Percentiles rank a stretch among this genome's conserved stretches.
Conservation (phyloP, 2,797 vertebrate genomes). For the Lacerta agilis region DNA sequence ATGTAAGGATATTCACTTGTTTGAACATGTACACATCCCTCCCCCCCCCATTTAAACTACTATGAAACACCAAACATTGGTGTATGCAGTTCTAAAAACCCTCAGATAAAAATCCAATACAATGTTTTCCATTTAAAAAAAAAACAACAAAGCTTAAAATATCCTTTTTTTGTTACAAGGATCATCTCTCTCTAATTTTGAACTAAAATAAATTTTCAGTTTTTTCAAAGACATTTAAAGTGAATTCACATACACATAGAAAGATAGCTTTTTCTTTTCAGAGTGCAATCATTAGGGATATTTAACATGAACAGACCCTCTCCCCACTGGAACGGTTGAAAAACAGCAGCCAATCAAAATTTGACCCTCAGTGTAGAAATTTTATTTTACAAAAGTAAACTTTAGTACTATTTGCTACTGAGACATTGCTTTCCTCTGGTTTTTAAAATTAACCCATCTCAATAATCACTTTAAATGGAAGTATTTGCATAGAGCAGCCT, state of each 20-base stretch:
- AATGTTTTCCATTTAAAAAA: conserved; percentile 48
- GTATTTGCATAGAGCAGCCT: conserved; percentile 75
- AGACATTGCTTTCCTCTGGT: conserved; percentile 48
- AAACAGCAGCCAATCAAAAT: conserved; percentile 47
- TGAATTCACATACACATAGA: conserved; percentile 42
- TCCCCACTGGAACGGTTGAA: conserved; percentile 24
- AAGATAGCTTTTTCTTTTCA: conserved; percentile 50
- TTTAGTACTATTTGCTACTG: conserved; percentile 45
- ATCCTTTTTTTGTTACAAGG: conserved; percentile 36
- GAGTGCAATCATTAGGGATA: conserved; percentile 61
- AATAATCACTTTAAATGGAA: conserved; percentile 58
- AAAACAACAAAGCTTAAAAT: conserved; percentile 68
- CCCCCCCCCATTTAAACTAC: conserved; percentile 69
- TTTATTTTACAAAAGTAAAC: conserved; percentile 51
- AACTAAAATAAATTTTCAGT: conserved; percentile 51
- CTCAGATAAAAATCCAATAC: conserved; percentile 63
- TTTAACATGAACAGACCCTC: conserved; percentile 42
- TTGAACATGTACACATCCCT: conserved; percentile 72
- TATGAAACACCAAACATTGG: conserved; percentile 72
- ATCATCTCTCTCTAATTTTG: conserved; percentile 47
- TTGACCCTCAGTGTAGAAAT: conserved; percentile 29
- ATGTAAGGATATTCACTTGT: conserved; percentile 65
- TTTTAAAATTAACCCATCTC: conserved; percentile 62
- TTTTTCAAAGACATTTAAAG: conserved; percentile 55
- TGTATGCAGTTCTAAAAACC: conserved; percentile 70